phyloP scores from a whole-genome alignment of 2,888 invertebrate genomes.

The Ophion ventricosus region DNA sequence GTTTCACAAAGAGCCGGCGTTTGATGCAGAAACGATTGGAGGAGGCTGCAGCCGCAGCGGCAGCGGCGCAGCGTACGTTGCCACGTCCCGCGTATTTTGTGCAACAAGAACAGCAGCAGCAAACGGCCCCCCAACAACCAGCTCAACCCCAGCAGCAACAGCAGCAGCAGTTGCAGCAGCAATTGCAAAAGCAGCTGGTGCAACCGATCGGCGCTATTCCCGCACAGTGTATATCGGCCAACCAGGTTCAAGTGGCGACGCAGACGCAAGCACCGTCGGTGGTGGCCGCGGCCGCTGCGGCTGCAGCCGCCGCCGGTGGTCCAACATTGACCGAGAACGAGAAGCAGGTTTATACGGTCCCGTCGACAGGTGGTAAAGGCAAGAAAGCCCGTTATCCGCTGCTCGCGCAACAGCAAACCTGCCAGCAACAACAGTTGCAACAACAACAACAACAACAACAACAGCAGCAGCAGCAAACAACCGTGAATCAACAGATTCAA shows the following conservation, averaged over 20 bases:
- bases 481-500: constrained; percentile 68
- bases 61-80: constrained; percentile 53
- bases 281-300: constrained; percentile 72
- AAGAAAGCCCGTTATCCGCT: constrained; percentile 82
- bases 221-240: constrained; percentile 72
- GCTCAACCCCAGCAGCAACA: constrained; percentile 59
- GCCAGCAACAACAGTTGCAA: constrained; percentile 74
- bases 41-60: constrained; percentile 54
- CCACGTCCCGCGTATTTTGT: constrained; percentile 53
- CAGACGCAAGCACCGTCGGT: constrained; percentile 85
- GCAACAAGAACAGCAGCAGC: constrained; percentile 56
- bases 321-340: constrained; percentile 73
- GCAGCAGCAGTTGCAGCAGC: constrained; percentile 72
- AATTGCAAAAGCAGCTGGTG: constrained; percentile 51
- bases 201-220: constrained; percentile 55
- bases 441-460: constrained; percentile 70
- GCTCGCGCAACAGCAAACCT: constrained; percentile 73
- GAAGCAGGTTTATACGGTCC: constrained; percentile 78
- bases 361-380: constrained; percentile 78
- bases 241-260: constrained; percentile 87
- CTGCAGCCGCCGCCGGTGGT: constrained; percentile 68
- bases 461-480: constrained; percentile 71
- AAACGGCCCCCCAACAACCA: constrained; percentile 53
- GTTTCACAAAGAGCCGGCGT: constrained; percentile 60
- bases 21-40: constrained; percentile 63